A percentile compares a stretch with the other conserved stretches of the same genome.
phyloP scores from a whole-genome alignment of 1,140 invertebrate species.

The Euglossa dilemma region DNA sequence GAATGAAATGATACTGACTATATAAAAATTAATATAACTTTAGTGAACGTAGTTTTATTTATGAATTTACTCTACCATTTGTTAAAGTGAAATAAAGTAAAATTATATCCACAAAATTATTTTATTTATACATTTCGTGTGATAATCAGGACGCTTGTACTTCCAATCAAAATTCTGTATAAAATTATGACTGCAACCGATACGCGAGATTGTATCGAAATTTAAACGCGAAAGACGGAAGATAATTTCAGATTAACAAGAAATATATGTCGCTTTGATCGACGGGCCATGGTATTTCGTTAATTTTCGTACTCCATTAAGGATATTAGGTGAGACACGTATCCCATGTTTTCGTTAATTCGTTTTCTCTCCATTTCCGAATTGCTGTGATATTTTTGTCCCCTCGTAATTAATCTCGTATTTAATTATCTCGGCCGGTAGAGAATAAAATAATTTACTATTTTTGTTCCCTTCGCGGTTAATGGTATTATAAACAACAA shows the following conservation, averaged over 20 bases:
- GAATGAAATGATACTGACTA: too few relatives aligned
- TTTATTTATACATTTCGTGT: neutral
- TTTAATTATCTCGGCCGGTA: neutral
- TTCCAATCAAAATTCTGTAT: neutral
- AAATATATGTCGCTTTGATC: conserved; percentile 7
- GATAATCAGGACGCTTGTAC: too few relatives aligned
- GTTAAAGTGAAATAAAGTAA: too few relatives aligned
- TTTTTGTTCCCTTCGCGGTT: neutral
- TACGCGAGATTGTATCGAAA: neutral
- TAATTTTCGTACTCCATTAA: conserved; percentile 26
- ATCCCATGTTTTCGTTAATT: conserved; percentile 16
- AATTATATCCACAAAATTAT: neutral
- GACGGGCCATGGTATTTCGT: neutral
- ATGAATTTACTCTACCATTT: neutral
- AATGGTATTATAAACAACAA: neutral
- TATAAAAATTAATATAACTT: too few relatives aligned
- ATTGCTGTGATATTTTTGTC: conserved; percentile 7
- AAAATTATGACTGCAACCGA: neutral
- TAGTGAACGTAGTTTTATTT: too few relatives aligned
- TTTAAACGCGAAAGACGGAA: neutral
- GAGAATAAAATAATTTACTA: neutral
- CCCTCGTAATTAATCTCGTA: conserved; percentile 6
- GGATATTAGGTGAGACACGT: neutral
- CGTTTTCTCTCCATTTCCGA: conserved; percentile 2
- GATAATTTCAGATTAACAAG: neutral